Evolutionary conservation across 2,888 invertebrate species (phyloP).

Genomic region (Platycheirus albimanus): DNA sequence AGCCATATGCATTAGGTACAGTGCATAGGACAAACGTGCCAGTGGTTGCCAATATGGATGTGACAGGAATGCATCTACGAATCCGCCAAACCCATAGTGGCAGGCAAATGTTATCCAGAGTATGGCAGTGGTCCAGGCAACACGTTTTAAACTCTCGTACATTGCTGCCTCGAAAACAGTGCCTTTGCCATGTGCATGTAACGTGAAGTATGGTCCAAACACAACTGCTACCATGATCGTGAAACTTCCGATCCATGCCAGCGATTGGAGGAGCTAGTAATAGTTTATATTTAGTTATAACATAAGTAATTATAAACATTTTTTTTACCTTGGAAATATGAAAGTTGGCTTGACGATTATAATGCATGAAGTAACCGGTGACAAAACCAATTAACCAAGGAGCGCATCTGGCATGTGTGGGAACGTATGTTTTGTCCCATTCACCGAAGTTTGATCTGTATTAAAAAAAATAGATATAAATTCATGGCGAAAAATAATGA

Average conservation of each 20-base stretch:
- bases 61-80: constrained; percentile 64
- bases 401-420: constrained; percentile 7
- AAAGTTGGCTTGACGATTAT: not conserved
- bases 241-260: constrained; percentile 49
- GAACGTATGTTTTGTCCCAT: not conserved
- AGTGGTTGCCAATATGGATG: constrained; percentile 72
- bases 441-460: not conserved
- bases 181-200: not conserved
- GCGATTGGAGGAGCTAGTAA: not conserved
- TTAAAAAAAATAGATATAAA: not conserved
- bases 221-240: constrained; percentile 39
- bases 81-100: constrained; percentile 69
- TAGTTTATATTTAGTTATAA: not conserved
- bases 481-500: too few species aligned
- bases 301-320: too few species aligned
- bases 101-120: constrained; percentile 74
- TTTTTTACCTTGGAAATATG: not conserved
- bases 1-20: constrained; percentile 67
- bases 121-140: constrained; percentile 67
- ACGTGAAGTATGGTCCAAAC: constrained; percentile 47
- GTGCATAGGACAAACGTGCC: constrained; percentile 61
- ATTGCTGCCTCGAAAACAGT: constrained; percentile 62
- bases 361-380: constrained; percentile 6
- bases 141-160: constrained; percentile 62
- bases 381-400: constrained; percentile 6